Percentiles rank a stretch among this genome's conserved stretches.
These are phyloP conservation scores for Amphiprion ocellaris DNA, from an alignment of 2,113 vertebrate genomes.

Conservation along the genomic window DNA sequence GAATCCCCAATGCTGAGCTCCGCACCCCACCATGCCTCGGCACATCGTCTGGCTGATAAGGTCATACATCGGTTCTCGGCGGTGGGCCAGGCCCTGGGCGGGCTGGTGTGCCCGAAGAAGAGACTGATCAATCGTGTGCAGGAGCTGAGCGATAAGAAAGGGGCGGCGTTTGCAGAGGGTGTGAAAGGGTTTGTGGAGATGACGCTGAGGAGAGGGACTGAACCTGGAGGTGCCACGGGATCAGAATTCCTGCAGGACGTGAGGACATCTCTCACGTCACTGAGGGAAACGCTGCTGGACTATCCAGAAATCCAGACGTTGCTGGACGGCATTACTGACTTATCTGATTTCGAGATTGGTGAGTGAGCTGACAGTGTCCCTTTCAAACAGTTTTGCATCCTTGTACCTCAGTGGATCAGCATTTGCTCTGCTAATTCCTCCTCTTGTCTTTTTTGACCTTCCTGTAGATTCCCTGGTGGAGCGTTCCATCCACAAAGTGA, in stretches of 20 bases:
- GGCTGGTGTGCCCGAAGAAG: conserved; percentile 82
- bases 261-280: conserved; percentile 84
- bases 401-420: neutral
- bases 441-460: neutral
- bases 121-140: conserved; percentile 81
- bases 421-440: neutral
- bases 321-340: conserved; percentile 80
- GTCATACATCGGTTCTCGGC: conserved; percentile 86
- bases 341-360: conserved; percentile 80
- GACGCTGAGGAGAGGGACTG: conserved; percentile 52
- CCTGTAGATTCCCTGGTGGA: conserved; percentile 86
- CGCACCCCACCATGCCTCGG: neutral
- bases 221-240: conserved; percentile 50
- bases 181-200: conserved; percentile 76
- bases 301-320: conserved; percentile 81
- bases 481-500: conserved; percentile 86
- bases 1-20: conserved; percentile 55
- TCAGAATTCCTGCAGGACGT: conserved; percentile 89
- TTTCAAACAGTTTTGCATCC: neutral
- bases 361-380: conserved; percentile 38
- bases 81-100: conserved; percentile 83
- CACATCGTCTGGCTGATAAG: conserved; percentile 81
- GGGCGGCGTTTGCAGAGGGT: conserved; percentile 78
- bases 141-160: conserved; percentile 84
- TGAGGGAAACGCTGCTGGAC: conserved; percentile 85